phyloP scores from a whole-genome alignment of 2,888 invertebrate genomes.

The Galeruca laticollis region DNA sequence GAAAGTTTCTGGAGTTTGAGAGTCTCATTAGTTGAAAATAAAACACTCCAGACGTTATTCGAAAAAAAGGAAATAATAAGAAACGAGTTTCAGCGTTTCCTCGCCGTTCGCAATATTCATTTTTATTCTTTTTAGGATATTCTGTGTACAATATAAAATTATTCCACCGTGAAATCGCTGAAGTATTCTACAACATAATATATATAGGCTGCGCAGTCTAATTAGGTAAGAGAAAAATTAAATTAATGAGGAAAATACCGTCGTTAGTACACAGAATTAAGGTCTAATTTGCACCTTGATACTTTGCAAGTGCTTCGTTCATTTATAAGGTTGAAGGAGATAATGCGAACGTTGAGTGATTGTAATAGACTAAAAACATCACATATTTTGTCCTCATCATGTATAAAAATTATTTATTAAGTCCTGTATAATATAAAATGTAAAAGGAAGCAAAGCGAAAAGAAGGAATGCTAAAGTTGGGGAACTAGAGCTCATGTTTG shows the following conservation, averaged over 20 bases:
- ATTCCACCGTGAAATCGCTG: slow-evolving; percentile 30
- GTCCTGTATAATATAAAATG: no score
- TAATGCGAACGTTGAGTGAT: background rate
- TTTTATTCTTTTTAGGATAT: slow-evolving; percentile 43
- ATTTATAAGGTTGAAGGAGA: background rate
- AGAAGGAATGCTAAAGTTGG: no score
- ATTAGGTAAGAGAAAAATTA: slow-evolving; percentile 24
- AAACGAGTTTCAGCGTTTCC: slow-evolving; percentile 41
- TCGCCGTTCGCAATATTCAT: slow-evolving; percentile 37
- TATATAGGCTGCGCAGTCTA: slow-evolving; percentile 26
- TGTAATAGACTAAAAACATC: background rate
- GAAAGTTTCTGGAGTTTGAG: slow-evolving; percentile 45
- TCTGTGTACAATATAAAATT: slow-evolving; percentile 38
- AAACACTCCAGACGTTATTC: slow-evolving; percentile 48
- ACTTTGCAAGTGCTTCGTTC: slow-evolving; percentile 9
- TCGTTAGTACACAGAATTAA: slow-evolving; percentile 12
- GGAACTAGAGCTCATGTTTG: no score
- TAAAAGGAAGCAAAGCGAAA: no score
- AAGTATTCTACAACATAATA: slow-evolving; percentile 26
- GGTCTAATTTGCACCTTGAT: slow-evolving; percentile 23
- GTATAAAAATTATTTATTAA: no score
- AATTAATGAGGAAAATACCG: slow-evolving; percentile 23
- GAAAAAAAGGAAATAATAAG: slow-evolving; percentile 45
- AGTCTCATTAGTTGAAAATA: slow-evolving; percentile 49
- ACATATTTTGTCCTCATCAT: background rate